Evolutionary conservation across 2,797 vertebrate genomes (phyloP), one percentile per base, ranked within the genome.

Genomic region (Phrynocephalus guinanensis): DNA sequence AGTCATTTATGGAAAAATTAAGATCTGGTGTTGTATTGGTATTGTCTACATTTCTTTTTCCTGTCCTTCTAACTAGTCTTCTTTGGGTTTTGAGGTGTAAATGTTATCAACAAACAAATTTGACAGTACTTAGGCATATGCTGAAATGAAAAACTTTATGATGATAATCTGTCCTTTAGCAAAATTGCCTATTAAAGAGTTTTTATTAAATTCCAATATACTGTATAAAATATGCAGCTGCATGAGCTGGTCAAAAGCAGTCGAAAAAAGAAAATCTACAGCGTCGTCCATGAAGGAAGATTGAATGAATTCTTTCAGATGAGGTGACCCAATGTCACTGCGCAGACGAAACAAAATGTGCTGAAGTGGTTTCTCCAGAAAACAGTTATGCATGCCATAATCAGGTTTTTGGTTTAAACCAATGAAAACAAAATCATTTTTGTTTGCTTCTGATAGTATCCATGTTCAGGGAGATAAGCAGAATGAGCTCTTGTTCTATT

Each of bases 141-240:
- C n/a, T 68, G 60, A 30, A 22, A 68, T 77, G 8, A 9, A 48
- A 63, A n/a, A 63, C 63, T 63, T 72, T 13, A 83, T 22, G 4
- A 18, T 24, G 20, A 71, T 81, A 71, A 83, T 79, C 67, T 56
- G 22, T 11, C 76, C 56, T 67, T 70, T 79, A 18, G 22, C 50
- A 68, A 79, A 79, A 79, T 28, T 87, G 24, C 66, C 50, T 28
- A 63, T 30, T 79, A 18, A 16, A 79, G 73, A 38, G 13, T 70
- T 48, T 78, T 83, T 87, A 8, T 83, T 79, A 83, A 79, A 79
- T 83, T 72, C 30, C 20, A 60, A 83, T 11, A 71, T 28, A 33
- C 33, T 33, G 33, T 33, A 24, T 84, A 79, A 88, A 79, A 88
- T 88, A 88, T 63, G 82, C 75, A 71, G 75, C 52, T 71, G 56